Evolutionary conservation across 2,113 vertebrate genomes (phyloP).

Genomic region (Amphiprion percula): DNA sequence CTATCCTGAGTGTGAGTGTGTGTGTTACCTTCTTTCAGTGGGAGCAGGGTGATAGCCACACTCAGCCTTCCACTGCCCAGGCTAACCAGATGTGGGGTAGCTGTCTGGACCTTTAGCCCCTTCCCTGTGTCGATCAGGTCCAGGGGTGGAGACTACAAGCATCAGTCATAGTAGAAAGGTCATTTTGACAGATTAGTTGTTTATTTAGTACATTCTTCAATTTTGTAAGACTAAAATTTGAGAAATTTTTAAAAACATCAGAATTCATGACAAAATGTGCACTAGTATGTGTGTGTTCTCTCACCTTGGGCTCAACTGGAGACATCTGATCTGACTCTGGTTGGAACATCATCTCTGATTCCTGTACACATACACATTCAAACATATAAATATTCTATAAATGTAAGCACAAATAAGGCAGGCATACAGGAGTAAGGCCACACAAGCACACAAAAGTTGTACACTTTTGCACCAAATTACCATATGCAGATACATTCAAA

Average conservation of each 20-base stretch:
- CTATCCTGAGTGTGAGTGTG: not conserved
- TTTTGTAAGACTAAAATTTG: not conserved
- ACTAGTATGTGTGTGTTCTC: conserved; percentile 3
- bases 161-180: conserved; percentile 33
- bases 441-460: not conserved
- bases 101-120: conserved; percentile 85
- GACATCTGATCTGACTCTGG: conserved; percentile 82
- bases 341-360: conserved; percentile 77
- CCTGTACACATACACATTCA: conserved; percentile 59
- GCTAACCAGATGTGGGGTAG: conserved; percentile 86
- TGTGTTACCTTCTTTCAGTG: conserved; percentile 85
- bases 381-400: not conserved
- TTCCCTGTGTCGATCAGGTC: conserved; percentile 87
- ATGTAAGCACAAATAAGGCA: not conserved
- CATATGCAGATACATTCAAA: conserved; percentile 4
- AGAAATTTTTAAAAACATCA: not conserved
- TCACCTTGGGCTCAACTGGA: conserved; percentile 74
- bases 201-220: too few species aligned
- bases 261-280: conserved; percentile 1
- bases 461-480: not conserved
- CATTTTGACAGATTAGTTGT: not conserved
- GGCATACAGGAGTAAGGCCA: not conserved
- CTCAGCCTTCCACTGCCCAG: conserved; percentile 87
- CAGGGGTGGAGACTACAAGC: conserved; percentile 76
- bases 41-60: conserved; percentile 86